phyloP scores from a whole-genome alignment of 2,797 vertebrate genomes.

The Sphenodon punctatus region DNA sequence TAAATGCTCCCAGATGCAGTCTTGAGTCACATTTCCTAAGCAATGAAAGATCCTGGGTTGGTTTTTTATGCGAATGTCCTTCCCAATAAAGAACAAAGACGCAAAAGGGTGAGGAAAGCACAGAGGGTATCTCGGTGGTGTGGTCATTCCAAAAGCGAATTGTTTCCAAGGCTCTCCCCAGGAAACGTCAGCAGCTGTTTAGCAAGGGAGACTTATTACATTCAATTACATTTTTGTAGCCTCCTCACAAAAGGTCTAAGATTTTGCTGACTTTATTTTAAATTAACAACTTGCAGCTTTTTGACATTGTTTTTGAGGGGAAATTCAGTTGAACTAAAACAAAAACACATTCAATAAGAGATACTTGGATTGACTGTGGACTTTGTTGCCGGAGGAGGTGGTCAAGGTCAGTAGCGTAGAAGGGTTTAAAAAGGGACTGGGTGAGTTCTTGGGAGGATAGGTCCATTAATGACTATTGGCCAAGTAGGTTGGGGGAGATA shows the following conservation, averaged over 20 bases:
- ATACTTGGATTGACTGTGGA: too few species aligned
- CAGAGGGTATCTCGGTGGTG: neutral
- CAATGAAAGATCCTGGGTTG: neutral
- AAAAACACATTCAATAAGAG: neutral
- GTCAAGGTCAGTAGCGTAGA: too few species aligned
- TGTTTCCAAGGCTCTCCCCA: neutral
- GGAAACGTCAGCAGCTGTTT: neutral
- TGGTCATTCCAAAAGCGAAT: neutral
- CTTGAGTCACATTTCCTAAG: neutral
- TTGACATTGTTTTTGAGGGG: neutral
- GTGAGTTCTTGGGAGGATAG: too few species aligned
- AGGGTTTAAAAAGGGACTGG: too few species aligned
- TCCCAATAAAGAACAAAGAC: neutral
- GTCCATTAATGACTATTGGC: too few species aligned
- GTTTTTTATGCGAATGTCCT: neutral
- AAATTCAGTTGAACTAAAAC: neutral
- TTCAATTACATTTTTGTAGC: neutral
- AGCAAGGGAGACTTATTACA: neutral
- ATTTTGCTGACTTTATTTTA: neutral
- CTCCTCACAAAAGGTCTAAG: neutral
- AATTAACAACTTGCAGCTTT: constrained; percentile 21
- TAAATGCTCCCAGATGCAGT: neutral
- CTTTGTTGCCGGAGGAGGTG: too few species aligned
- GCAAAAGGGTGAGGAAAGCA: neutral
- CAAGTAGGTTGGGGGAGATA: too few species aligned